phyloP scores from a whole-genome alignment of 1,140 invertebrate genomes.

The Batillaria attramentaria region DNA sequence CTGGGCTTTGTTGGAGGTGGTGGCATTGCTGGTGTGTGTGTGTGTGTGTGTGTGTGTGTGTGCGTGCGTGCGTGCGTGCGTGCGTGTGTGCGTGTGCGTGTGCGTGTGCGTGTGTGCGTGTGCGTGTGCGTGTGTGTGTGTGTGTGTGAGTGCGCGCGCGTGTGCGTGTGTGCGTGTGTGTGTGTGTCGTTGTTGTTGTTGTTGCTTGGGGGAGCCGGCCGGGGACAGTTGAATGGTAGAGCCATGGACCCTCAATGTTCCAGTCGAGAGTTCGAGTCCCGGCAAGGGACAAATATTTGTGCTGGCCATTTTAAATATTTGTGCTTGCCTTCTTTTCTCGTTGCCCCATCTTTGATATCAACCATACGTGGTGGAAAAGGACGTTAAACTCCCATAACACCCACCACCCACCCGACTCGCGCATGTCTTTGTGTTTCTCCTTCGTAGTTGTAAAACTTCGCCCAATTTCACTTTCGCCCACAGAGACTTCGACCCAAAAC shows the following conservation, averaged over 20 bases:
- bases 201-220: background rate
- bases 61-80: conserved; percentile 2
- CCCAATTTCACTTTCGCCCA: no score
- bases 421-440: no score
- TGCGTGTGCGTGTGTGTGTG: conserved; percentile 14
- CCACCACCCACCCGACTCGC: no score
- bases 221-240: background rate
- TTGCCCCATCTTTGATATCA: no score
- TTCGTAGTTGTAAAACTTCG: no score
- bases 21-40: background rate
- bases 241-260: background rate
- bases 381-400: no score
- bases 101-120: conserved; percentile 8
- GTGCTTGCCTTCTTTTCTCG: background rate
- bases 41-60: background rate
- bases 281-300: background rate
- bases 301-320: background rate
- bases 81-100: conserved; percentile 11
- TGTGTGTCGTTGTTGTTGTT: background rate
- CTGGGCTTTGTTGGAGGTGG: background rate
- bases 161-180: conserved; percentile 12
- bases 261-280: background rate
- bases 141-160: background rate
- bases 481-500: no score
- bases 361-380: no score